A percentile compares a stretch with the other conserved stretches of the same genome.
These are phyloP conservation scores for Eclectus roratus DNA, from an alignment of 2,113 vertebrate genomes.

Conservation along the genomic window DNA sequence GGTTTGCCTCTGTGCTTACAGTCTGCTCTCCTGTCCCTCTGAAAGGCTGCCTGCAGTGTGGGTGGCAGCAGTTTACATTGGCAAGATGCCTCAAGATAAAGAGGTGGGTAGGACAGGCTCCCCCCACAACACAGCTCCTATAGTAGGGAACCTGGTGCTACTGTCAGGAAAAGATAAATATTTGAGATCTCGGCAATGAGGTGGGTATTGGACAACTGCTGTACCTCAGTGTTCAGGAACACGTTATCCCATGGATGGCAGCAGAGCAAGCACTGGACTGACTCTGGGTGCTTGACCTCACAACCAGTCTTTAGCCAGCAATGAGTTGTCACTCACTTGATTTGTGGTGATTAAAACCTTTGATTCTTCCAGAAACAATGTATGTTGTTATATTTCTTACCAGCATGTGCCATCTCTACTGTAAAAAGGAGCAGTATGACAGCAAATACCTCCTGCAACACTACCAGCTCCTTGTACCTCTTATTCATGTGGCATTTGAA, in stretches of 20 bases:
- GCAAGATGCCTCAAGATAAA: constrained; percentile 50
- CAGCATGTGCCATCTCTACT: background rate
- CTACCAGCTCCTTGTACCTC: background rate
- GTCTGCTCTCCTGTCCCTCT: constrained; percentile 3
- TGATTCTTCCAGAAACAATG: background rate
- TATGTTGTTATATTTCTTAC: background rate
- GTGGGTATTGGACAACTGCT: background rate
- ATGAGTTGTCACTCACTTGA: background rate
- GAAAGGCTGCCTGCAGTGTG: constrained; percentile 9
- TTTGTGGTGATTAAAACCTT: background rate
- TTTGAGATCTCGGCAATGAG: background rate
- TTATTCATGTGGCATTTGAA: background rate
- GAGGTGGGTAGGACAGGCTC: background rate
- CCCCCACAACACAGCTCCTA: background rate
- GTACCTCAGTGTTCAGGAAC: background rate
- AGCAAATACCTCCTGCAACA: background rate
- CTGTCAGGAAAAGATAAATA: background rate
- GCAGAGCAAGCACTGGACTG: background rate
- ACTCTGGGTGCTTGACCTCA: background rate
- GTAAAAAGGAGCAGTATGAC: background rate
- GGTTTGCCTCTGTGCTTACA: background rate
- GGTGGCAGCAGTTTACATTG: constrained; percentile 51
- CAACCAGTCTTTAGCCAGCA: background rate
- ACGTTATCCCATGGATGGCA: accelerated
- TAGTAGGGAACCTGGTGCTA: background rate